Base-by-base conservation (phyloP, 2,113 vertebrate species). In the Lutjanus erythropterus region DNA sequence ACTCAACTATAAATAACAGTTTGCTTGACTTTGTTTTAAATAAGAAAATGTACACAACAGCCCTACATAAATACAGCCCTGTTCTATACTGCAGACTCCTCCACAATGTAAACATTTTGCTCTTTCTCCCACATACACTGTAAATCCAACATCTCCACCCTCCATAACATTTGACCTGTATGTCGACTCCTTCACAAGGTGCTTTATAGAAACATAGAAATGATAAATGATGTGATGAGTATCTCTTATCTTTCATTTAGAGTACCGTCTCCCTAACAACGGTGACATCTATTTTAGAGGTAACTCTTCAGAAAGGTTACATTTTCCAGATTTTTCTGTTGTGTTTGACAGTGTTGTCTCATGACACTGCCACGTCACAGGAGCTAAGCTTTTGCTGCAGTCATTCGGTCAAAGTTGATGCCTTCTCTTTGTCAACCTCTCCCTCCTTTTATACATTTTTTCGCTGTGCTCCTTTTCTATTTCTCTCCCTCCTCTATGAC, bases 71-170 rank as follows among this genome's bases (percentile, higher is more conserved):
- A 89, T 78, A 84, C 29, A 35, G 10, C 14, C 27, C 35, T 27
- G 52, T 18, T 69, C 55, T 55, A 29, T 59, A 47, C 33, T 18
- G 71, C 77, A 75, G 64, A 69, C 65, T 53, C 56, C 70, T 71
- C 62, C 65, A 49, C 47, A 84, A 18, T 80, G 56, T 93, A 90
- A 91, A 89, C 81, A 91, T 72, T 67, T 74, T 2, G 31, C 27
- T 81, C 68, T 77, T 64, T 66, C 71, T 70, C 65, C 71, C 81
- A 78, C 80, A 67, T 46, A 71, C 74, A 71, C 72, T 72, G 50
- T 79, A 86, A 83, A 91, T 83, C 76, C 53, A 71, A 55, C 44
- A 68, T 76, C 68, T 66, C 59, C 46, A 39, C 52, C 72, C 71
- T 62, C 78, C 55, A 19, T 64, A 59, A 62, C 59, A 61, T 78